Conservation (phyloP, 2,113 vertebrate genomes). For the Clarias gariepinus region DNA sequence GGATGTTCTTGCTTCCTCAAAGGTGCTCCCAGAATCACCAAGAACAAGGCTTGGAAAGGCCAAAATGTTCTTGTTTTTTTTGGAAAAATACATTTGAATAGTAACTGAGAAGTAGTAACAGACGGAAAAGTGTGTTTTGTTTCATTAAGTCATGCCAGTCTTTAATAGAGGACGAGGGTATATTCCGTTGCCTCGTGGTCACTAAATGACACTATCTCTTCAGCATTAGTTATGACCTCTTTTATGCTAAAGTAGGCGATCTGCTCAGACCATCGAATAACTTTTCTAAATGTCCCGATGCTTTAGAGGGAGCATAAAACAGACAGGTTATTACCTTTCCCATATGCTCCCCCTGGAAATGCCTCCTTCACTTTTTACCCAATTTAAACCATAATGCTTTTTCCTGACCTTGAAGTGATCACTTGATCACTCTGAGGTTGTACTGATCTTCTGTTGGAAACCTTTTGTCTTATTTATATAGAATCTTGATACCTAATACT, state of each 20-base stretch:
- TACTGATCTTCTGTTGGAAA: not conserved
- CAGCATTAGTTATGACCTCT: not conserved
- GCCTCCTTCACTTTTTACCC: not conserved
- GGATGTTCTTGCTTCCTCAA: not conserved
- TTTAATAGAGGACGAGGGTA: not conserved
- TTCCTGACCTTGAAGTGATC: not conserved
- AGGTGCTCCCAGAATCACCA: not conserved
- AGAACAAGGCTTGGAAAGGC: not conserved
- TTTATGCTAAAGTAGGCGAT: not conserved
- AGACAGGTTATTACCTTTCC: not conserved
- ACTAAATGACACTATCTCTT: not conserved
- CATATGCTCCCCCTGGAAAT: not conserved
- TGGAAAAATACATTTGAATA: too few species aligned
- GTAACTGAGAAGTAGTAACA: not conserved
- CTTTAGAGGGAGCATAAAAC: not conserved
- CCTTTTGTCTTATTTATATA: not conserved
- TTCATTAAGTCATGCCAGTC: too few species aligned
- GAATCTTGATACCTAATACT: not conserved
- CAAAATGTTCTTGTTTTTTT: not conserved
- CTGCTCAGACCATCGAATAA: not conserved
- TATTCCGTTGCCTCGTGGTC: not conserved
- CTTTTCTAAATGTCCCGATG: not conserved
- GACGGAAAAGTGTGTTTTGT: not conserved
- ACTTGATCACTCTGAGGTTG: not conserved
- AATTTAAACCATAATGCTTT: not conserved